Conservation (phyloP, 2,888 invertebrate genomes). For the Microchrysa polita region DNA sequence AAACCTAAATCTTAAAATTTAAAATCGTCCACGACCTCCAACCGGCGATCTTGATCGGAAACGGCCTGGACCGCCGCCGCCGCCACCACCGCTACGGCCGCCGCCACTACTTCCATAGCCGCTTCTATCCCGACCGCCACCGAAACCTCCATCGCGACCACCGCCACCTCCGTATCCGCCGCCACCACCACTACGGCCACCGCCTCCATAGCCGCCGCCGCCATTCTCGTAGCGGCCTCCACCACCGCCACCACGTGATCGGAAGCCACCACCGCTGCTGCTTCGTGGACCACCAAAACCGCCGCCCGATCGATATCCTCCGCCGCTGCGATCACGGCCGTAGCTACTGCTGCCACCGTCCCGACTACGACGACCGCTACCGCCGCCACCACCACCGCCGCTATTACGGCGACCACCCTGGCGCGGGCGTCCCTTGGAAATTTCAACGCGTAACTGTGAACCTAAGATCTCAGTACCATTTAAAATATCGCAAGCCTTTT, state of each 20-base stretch:
- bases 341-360: conserved; percentile 66
- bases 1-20: conserved; percentile 30
- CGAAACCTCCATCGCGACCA: conserved; percentile 59
- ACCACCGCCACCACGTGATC: conserved; percentile 52
- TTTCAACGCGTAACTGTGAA: conserved; percentile 86
- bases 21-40: conserved; percentile 44
- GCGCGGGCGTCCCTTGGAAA: conserved; percentile 82
- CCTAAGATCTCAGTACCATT: conserved; percentile 90
- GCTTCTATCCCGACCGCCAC: conserved; percentile 46
- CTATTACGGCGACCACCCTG: conserved; percentile 73
- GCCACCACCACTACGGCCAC: conserved; percentile 53
- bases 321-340: conserved; percentile 68
- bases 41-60: conserved; percentile 42
- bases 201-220: conserved; percentile 60
- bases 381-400: conserved; percentile 68
- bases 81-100: conserved; percentile 39
- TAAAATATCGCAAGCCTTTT: conserved; percentile 84
- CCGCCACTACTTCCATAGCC: conserved; percentile 32
- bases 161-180: conserved; percentile 61
- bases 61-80: conserved; percentile 43
- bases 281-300: conserved; percentile 65
- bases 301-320: conserved; percentile 63
- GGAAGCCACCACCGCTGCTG: conserved; percentile 58
- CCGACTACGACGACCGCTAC: conserved; percentile 65
- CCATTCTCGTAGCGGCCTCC: conserved; percentile 25